Conservation (phyloP, 2,888 invertebrate species). For the Parthenolecanium corni region DNA sequence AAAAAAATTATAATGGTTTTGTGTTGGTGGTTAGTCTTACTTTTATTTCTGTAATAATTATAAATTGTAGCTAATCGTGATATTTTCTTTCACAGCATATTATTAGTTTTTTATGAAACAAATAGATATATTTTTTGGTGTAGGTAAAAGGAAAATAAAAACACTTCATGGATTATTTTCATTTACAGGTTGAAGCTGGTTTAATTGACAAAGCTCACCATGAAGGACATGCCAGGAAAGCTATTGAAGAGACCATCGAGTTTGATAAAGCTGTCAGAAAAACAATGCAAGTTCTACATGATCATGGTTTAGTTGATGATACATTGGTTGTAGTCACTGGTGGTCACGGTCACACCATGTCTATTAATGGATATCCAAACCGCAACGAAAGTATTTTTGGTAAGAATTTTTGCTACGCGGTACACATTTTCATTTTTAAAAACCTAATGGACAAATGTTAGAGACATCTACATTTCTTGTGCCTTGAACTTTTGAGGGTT, state of each 20-base stretch:
- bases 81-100: too few species aligned
- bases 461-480: too few species aligned
- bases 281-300: slow-evolving; percentile 55
- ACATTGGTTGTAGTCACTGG: slow-evolving; percentile 61
- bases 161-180: neutral
- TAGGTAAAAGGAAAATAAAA: neutral
- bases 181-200: slow-evolving; percentile 60
- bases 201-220: slow-evolving; percentile 68
- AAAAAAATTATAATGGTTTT: slow-evolving; percentile 54
- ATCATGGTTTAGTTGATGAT: slow-evolving; percentile 53
- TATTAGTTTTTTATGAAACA: too few species aligned
- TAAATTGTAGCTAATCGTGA: neutral
- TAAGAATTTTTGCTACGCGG: too few species aligned
- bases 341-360: slow-evolving; percentile 67
- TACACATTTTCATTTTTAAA: neutral
- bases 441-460: too few species aligned
- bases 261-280: slow-evolving; percentile 63
- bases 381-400: slow-evolving; percentile 65
- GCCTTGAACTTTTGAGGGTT: too few species aligned
- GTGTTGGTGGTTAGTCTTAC: slow-evolving; percentile 47
- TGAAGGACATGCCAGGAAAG: slow-evolving; percentile 62
- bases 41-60: neutral
- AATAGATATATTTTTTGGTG: too few species aligned
- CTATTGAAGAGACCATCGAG: slow-evolving; percentile 62
- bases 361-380: slow-evolving; percentile 64